These are phyloP conservation scores for Plecotus auritus DNA, from an alignment of 2,113 vertebrate species.

Conservation along the genomic window DNA sequence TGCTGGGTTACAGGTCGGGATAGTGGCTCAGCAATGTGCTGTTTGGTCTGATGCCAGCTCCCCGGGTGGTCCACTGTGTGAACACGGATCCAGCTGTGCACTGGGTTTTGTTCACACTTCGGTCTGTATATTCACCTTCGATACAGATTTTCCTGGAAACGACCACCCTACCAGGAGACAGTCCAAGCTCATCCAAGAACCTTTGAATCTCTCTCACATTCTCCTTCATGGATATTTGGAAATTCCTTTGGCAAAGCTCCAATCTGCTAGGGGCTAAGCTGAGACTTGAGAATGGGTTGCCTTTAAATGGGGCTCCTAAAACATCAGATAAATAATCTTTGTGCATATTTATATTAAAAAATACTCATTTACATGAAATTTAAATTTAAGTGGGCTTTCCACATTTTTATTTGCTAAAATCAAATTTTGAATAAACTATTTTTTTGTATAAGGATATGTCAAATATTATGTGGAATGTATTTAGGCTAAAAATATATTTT, in stretches of 20 bases:
- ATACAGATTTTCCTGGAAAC: neutral
- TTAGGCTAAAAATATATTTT: neutral
- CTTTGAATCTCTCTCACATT: neutral
- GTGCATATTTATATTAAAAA: neutral
- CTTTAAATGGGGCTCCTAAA: neutral
- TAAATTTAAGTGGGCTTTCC: neutral
- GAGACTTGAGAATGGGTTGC: neutral
- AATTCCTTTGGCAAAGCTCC: neutral
- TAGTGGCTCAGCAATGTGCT: neutral
- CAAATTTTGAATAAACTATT: neutral
- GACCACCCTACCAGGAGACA: neutral
- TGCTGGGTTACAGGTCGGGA: neutral
- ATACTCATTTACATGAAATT: neutral
- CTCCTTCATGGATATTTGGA: neutral
- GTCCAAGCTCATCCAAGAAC: neutral
- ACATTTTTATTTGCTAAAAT: conserved; percentile 35
- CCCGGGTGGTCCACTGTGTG: neutral
- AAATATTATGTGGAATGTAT: neutral
- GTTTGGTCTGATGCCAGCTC: too few relatives aligned
- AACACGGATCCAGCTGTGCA: neutral
- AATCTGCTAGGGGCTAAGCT: neutral
- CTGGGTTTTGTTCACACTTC: neutral
- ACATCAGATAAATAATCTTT: neutral
- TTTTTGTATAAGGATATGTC: neutral
- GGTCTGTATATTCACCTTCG: neutral